Evolutionary conservation across 2,113 vertebrate genomes (phyloP).

Genomic region (Zosterops borbonicus): DNA sequence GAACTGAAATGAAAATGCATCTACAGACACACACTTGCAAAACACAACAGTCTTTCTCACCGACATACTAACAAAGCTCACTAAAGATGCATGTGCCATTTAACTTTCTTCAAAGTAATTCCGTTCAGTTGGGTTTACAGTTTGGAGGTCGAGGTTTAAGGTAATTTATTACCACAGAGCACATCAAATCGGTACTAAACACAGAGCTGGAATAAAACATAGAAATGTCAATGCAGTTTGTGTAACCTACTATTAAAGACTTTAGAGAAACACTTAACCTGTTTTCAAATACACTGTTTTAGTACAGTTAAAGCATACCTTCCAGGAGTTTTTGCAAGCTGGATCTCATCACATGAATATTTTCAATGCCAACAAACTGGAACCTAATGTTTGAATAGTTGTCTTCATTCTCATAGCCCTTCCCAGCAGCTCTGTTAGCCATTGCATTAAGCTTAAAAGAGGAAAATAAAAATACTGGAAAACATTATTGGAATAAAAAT

Average conservation of each 20-base stretch:
- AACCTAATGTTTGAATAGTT: conserved; percentile 99
- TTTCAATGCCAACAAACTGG: conserved; percentile 99
- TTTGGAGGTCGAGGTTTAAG: background rate
- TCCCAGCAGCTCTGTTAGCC: conserved; percentile 96
- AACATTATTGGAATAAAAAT: background rate
- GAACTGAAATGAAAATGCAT: background rate
- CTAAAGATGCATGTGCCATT: fast-evolving
- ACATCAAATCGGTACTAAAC: background rate
- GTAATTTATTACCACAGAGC: background rate
- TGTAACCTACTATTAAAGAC: background rate
- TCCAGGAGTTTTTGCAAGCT: conserved; percentile 95
- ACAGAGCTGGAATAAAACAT: background rate
- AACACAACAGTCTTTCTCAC: background rate
- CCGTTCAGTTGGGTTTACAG: background rate
- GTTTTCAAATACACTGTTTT: background rate
- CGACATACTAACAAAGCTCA: background rate
- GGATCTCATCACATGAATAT: conserved; percentile 96
- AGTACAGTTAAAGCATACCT: conserved; percentile 77
- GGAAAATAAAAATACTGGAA: conserved; percentile 4
- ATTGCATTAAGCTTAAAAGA: conserved; percentile 89
- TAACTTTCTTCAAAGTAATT: background rate
- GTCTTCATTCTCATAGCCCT: conserved; percentile 99
- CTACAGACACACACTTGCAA: background rate
- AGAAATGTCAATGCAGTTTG: background rate
- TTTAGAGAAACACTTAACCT: background rate